Percentiles rank a stretch among this genome's conserved stretches.
Evolutionary conservation across 2,888 invertebrate species (phyloP).

Genomic region (Hydrotaea diabolus): DNA sequence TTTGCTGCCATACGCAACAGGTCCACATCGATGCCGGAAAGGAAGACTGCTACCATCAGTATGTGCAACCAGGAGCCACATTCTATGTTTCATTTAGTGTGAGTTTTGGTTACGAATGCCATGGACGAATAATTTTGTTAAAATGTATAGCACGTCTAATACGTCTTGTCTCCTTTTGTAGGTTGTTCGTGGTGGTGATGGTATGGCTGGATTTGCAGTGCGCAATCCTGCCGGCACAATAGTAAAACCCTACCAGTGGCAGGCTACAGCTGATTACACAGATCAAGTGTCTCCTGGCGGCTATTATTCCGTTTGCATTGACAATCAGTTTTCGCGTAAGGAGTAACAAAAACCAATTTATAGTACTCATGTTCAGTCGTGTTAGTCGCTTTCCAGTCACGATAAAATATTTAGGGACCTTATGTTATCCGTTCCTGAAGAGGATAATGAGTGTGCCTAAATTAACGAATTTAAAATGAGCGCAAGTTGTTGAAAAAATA

Average conservation of each 20-base stretch:
- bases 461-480: no score
- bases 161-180: constrained; percentile 77
- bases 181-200: constrained; percentile 96
- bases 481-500: no score
- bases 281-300: constrained; percentile 91
- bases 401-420: no score
- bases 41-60: constrained; percentile 97
- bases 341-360: no score
- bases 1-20: constrained; percentile 58
- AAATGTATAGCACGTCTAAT: neutral
- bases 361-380: no score
- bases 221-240: constrained; percentile 91
- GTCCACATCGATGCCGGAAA: constrained; percentile 95
- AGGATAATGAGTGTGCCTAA: no score
- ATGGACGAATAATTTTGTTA: neutral
- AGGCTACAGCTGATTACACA: constrained; percentile 93
- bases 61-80: constrained; percentile 94
- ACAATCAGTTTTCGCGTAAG: constrained; percentile 91
- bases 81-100: constrained; percentile 97
- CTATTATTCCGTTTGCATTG: constrained; percentile 94
- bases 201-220: constrained; percentile 95
- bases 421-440: no score
- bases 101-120: constrained; percentile 71
- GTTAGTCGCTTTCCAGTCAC: no score
- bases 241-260: constrained; percentile 95